Evolutionary conservation across 2,888 invertebrate genomes (phyloP).

Genomic region (Ennomos erosarius): DNA sequence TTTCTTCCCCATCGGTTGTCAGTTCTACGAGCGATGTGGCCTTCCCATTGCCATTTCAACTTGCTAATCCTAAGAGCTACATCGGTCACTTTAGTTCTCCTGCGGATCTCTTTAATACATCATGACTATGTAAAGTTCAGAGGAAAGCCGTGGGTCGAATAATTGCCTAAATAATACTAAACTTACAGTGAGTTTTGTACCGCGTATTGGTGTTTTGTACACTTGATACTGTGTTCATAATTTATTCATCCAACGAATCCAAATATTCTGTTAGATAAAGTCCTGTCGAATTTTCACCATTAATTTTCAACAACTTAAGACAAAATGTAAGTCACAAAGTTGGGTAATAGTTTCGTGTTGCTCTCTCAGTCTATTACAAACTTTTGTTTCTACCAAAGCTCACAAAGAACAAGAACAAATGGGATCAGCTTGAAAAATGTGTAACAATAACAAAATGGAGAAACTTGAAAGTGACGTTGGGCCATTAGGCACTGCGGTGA

Average conservation of each 20-base stretch:
- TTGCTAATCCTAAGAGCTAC: no score
- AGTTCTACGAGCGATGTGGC: no score
- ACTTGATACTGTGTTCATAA: no score
- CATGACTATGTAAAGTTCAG: no score
- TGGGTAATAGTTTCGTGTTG: conserved; percentile 50
- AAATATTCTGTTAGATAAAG: conserved; percentile 2
- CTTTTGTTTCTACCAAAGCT: conserved; percentile 55
- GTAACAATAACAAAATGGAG: conserved; percentile 71
- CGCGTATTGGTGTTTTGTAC: no score
- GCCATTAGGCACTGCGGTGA: conserved; percentile 61
- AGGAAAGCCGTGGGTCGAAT: no score
- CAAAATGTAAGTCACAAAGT: conserved; percentile 43
- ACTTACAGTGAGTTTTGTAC: no score
- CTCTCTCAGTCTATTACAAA: conserved; percentile 57
- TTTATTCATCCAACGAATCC: background rate
- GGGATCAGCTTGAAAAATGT: conserved; percentile 72
- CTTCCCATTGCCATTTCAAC: no score
- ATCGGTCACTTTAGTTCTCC: no score
- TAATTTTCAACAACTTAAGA: conserved; percentile 36
- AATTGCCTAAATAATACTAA: no score
- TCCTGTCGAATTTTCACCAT: conserved; percentile 18
- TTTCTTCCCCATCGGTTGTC: no score
- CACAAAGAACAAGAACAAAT: conserved; percentile 64
- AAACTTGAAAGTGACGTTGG: conserved; percentile 71
- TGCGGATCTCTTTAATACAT: no score